Conservation (phyloP, 2,888 invertebrate species). For the Endomychus coccineus region DNA sequence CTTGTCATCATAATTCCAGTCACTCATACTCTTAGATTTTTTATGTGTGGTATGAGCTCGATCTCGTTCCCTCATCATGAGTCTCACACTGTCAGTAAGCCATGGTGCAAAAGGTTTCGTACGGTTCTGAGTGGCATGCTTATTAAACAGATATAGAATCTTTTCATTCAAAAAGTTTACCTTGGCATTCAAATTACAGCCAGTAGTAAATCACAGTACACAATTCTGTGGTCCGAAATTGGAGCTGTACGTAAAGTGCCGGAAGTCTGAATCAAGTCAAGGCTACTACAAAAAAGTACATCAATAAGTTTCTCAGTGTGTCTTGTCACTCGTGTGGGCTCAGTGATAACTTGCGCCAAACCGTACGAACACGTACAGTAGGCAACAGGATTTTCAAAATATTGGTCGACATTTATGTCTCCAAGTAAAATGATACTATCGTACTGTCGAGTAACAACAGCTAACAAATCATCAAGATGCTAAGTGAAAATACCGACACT, state of each 20-base stretch:
- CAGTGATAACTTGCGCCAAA: not conserved
- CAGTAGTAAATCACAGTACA: too few relatives aligned
- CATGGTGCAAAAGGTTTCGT: constrained; percentile 3
- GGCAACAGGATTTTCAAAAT: not conserved
- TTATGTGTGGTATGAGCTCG: constrained; percentile 1
- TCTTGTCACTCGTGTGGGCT: not conserved
- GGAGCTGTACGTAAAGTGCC: too few relatives aligned
- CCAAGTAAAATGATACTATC: not conserved
- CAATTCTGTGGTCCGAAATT: too few relatives aligned
- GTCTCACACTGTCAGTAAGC: constrained; percentile 3
- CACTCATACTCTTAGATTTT: constrained; percentile 1
- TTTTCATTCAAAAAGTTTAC: too few relatives aligned
- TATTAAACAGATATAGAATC: too few relatives aligned
- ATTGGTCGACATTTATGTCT: not conserved
- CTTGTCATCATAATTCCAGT: too few relatives aligned
- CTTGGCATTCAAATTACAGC: too few relatives aligned
- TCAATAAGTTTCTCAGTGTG: not conserved
- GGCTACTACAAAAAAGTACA: not conserved
- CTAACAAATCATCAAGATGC: not conserved
- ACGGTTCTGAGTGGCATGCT: too few relatives aligned
- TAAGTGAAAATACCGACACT: not conserved
- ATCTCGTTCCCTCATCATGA: constrained; percentile 3
- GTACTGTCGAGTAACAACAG: not conserved
- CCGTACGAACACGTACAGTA: not conserved
- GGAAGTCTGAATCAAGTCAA: not conserved